Evolutionary conservation across 2,888 invertebrate species (phyloP), one percentile per base, ranked within the genome.

Genomic region (Sussaba pulchella): DNA sequence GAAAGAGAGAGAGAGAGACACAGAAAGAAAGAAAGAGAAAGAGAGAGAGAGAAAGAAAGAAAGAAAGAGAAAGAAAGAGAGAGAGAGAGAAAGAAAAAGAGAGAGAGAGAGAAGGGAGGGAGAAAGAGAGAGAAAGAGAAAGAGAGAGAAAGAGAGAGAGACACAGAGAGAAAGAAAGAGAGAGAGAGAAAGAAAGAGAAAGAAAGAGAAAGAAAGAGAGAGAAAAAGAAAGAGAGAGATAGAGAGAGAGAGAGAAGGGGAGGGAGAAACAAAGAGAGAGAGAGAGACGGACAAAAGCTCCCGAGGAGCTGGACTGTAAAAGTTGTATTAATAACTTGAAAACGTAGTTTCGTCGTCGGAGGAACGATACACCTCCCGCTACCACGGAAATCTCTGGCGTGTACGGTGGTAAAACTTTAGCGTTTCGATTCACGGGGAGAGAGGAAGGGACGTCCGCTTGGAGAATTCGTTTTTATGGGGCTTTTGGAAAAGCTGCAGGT

Each of bases 301-400:
- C 82, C 85, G 83, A 84, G 84, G 86, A 86, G 85, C 88, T 87
- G 87, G 87, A 87, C 85, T 85, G 86, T 83, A 78, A 83, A 83
- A 83, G 85, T 83, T 82, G 75, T 81, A 89, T 88, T 88, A 88
- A 89, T 88, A 87, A 84, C 83, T 85, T 83, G 81, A 83, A 85
- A 84, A 82, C 81, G 57, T 31, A 31, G 31, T 57, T 57, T 31
- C 31, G 57, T 14, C 31, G 57, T 57, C 57, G 36, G 57, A n/a
- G 14, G 57, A 57, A n/a, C 36, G 57, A 57, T 57, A 57, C 31
- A 31, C 61, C 39, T 61, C 41, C 10, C 19, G 36, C 36, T 39
- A 39, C 41, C 19, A 61, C 12, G 21, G 21, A 61, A 17, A 61
- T 41, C 41, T 19, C 57, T 14, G 9, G 57, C 31, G 9, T 57